Evolutionary conservation across 1,140 invertebrate species (phyloP), one percentile per base, ranked within the genome.

Genomic region (Scaptomyza pallida): DNA sequence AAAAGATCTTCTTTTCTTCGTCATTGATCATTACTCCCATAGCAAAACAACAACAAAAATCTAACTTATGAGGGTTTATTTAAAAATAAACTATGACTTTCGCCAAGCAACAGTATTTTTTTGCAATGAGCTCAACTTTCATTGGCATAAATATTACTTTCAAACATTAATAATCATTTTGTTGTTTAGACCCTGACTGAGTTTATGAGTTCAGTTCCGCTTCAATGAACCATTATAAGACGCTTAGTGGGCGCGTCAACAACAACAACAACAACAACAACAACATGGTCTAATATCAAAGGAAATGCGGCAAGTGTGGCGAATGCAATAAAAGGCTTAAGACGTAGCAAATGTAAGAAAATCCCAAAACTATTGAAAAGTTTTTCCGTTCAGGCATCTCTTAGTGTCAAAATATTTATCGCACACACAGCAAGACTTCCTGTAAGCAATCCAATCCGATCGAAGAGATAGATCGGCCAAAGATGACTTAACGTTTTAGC

Each of bases 321-420:
- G 56, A 77, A 75, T 77, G 55, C 47, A 52, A 78, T 86, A 76
- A 83, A 80, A 75, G 78, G 72, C 81, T 85, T 86, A 80, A 30
- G 37, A 52, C 19, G 40, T 12, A 61, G 9, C 10, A 54, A 51
- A 72, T 72, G 65, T 45, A 81, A 69, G 63, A 71, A 72, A 71
- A 64, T 56, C 33, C 23, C 23, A 13, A 43, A 10, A 12, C 41
- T 55, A 40, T 45, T 45, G 35, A 43, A 19, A 65, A 30, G 21
- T 26, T 40, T 35, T 59, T 12, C 3, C 30, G 8, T 9, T 9
- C 26, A 5, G 3, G 33, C 8, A n/a, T 17, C 40, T 55, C 78
- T 88, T 88, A 88, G 82, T 88, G 82, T 88, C 82, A 88, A 88
- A 88, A 88, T 88, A 88, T 86, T 88, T 88, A 80, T 89, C n/a